Base-by-base conservation (phyloP, 2,888 invertebrate genomes). In the Sympetrum striolatum region DNA sequence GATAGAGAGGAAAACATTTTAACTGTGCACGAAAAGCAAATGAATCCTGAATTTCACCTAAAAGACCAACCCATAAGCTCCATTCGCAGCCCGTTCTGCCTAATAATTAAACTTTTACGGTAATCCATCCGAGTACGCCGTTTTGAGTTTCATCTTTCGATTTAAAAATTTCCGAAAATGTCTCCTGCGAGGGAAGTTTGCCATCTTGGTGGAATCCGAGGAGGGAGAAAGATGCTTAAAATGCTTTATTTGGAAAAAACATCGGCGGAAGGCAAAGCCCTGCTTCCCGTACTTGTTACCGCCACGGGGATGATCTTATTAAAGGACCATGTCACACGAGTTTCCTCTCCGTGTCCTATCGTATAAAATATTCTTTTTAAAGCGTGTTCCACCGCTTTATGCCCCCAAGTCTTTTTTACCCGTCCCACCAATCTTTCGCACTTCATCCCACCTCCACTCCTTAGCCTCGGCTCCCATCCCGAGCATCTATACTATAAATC, bases 301-400 rank as follows among this genome's bases (percentile, higher is more conserved):
- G 31, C 58, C 58, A 31, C 31, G 12, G 58, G 35, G 25, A 58
- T 82, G 82, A 82, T 82, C 82, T 82, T 82, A 44, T 82, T 82
- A 58, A 58, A 35, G 82, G 58, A 82, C 82, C 31, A 58, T 58
- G 58, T 44, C 82, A 25, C 31, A 81, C 44, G 81, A 81, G 81
- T 44, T 48, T 48, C 81, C 48, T 39, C 48, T 18, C 39, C 25
- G 44, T 35, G 82, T 58, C 58, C 35, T 31, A 35, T 58, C 82
- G 35, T 58, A 82, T 82, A 58, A 82, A 82, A 82, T 82, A 82
- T 82, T 82, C 82, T 58, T 82, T 82, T 82, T 82, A 53, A 82
- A 15, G 73, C 73, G 73, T 31, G 15, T 82, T 58, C 53, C 31
- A 37, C 48, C 25, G 82, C 53, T 35, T 53, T 22, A 48, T 82